Evolutionary conservation across 2,888 invertebrate species (phyloP), one percentile per base, ranked within the genome.

Genomic region (Drosophila kokeensis): DNA sequence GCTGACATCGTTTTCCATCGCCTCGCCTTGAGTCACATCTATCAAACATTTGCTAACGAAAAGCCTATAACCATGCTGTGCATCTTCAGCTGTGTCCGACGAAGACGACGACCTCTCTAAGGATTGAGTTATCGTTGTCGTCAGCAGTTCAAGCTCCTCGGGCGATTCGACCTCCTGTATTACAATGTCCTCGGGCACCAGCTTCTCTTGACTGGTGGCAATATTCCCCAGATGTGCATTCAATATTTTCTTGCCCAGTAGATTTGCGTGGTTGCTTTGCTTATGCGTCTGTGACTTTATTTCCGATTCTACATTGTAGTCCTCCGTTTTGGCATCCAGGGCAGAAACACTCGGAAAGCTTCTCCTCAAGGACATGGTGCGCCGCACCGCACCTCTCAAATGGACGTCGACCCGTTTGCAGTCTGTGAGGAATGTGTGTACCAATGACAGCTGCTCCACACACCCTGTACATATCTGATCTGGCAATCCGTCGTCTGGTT

Each of bases 391-490:
- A 40, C 42, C 57, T 36, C 61, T 59, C 0, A 85, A 57, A n/a
- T 80, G 62, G 7, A 60, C 67, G n/a, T 85, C 90, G 1, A 77
- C 67, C 1, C 57, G 60, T 13, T 73, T 69, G 68, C 88, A 90
- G 4, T 64, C 54, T 4, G 58, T 52, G 2, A 85, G 15, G 55
- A 85, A 87, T 36, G 34, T 27, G 10, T 85, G 75, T 10, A 60
- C 71, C 21, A 49, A 42, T 7, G 77, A 45, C 18, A 85, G 57
- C 15, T 58, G 64, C 3, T 69, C 34, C 1, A 77, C 30, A n/a
- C 85, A 85, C 2, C 50, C 36, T 0, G 30, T n/a, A 36, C 91
- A 91, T 45, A 91, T 92, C 69, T 90, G 83, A 10, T 90, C 91
- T 0, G 92, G 93, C 36, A 92, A 61, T 11, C 86, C 85, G 60